Base-by-base conservation (phyloP, 2,113 vertebrate species). In the Bostrychus sinensis region DNA sequence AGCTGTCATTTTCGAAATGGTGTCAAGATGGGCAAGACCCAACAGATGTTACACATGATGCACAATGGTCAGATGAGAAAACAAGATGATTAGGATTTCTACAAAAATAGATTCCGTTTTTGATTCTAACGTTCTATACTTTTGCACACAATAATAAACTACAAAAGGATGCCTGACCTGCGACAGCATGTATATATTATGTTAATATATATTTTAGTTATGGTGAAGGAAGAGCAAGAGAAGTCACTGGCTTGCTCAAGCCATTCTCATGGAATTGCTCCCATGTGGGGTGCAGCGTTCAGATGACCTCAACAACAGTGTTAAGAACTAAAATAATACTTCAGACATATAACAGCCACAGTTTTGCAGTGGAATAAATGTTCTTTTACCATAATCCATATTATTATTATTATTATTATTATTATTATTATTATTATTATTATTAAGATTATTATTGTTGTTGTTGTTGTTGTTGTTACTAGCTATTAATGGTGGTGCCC, bases 1-100 rank as follows among this genome's bases (percentile, higher is more conserved):
- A 91, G 90, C 87, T 89, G 90, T 85, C 80, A 45, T 69, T 57
- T 71, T 70, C 48, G 30, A 81, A 82, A 78, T 71, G 58, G 73
- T 81, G 72, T 89, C 72, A 85, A 67, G 61, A 74, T 39, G 62
- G 72, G 46, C 39, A 57, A 69, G 68, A 79, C 68, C 69, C 58
- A 66, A 59, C 76, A 77, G 62, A 83, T 59, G 62, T 45, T 69
- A 58, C 42, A 57, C 48, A 5, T 46, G 51, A n/a, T 45, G 13
- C 32, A 4, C 61, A 19, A 61, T 2, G 12, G 46, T 50, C 22
- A 66, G 54, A 43, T 28, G 25, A 54, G 22, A 72, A 42, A 14
- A 56, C 13, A 26, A 7, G 9, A 43, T 7, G 25, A 37, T 20
- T 16, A 20, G 19, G 42, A 20, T 32, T 25, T 30, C 1, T 42